Evolutionary conservation across 2,888 invertebrate species (phyloP), one percentile per base, ranked within the genome.

Genomic region (Heliothis peltigera): DNA sequence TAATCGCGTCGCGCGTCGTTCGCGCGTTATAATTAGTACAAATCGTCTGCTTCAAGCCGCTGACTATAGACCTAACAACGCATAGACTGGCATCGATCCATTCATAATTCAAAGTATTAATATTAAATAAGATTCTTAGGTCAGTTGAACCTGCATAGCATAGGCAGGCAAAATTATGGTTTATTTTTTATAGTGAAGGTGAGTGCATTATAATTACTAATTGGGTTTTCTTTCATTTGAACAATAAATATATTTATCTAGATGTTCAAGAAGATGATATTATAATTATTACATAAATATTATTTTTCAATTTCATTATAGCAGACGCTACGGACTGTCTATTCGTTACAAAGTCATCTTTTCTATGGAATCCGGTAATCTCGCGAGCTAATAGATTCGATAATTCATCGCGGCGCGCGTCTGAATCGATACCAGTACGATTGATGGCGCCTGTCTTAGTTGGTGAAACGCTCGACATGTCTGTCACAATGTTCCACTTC

Each of bases 11-110:
- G 87, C 85, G 87, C 87, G 85, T 88, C 91, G 89, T 89, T 93
- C 93, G 92, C 93, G 93, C 94, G 93, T 93, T 91, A 93, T 94
- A 94, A 95, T 95, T 93, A 93, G 92, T 94, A 95, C 93, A 95
- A 94, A 94, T 93, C 89, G 94, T 89, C 87, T 91, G 86, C 87
- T 87, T 74, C 82, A 76, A 76, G 84, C 82, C 82, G 85, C 68
- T 72, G 63, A 48, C 52, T 67, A 60, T 79, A 92, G 92, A 88
- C 56, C 70, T 83, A 77, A 5, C 62, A 84, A 89, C 21, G 43
- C 39, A 52, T 79, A 91, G 91, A 93, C 58, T 75, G n/a, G n/a
- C n/a, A n/a, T n/a, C 48, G 75, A 56, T 44, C 19, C 55, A 44
- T 52, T 19, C 0, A 47, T n/a, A 47, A 15, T 6, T 22, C 8